Evolutionary conservation across 2,113 vertebrate genomes (phyloP), one percentile per base, ranked within the genome.

Genomic region (Calypte anna): DNA sequence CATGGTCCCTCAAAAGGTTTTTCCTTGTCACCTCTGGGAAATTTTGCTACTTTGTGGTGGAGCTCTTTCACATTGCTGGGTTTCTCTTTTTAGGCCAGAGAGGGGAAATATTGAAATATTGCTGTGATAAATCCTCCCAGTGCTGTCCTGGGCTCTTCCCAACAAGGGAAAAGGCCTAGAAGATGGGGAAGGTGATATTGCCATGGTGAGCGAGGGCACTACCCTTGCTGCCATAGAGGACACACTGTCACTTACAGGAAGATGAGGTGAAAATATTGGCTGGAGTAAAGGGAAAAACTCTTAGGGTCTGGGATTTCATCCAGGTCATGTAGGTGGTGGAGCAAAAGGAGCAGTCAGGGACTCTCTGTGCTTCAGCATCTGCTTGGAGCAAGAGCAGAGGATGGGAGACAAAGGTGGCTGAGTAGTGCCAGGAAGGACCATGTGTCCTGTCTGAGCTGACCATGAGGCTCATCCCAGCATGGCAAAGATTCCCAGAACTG

Each of bases 1-100:
- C 90, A 48, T 88, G 87, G 67, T 74, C 61, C 82, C 64, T 80
- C 79, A n/a, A 59, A 94, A 93, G 87, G 85, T 95, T 88, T 61
- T 90, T 68, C 40, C 68, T 88, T 86, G 90, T 88, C 94, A 95
- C 88, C 85, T 91, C 88, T 82, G 64, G 75, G 76, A 90, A 77
- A 74, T 83, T 33, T 46, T 95, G 76, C 79, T 93, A 3, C 88
- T 93, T 88, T 53, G 68, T 43, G 57, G 48, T 8, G 36, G 85
- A 94, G 76, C 59, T 87, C 12, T 88, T 82, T 73, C 61, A 74
- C 67, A 46, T 10, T 77, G 7, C 72, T 57, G 59, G 46, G 36
- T 59, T 77, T 90, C 82, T 74, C 43, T 90, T 48, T 30, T 48
- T 30, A 64, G 40, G 48, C 16, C 54, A 66, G 33, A 66, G 66